Percentiles rank a stretch among this genome's conserved stretches.
Conservation (phyloP, 2,888 invertebrate genomes). For the Iselma pallidipennis region DNA sequence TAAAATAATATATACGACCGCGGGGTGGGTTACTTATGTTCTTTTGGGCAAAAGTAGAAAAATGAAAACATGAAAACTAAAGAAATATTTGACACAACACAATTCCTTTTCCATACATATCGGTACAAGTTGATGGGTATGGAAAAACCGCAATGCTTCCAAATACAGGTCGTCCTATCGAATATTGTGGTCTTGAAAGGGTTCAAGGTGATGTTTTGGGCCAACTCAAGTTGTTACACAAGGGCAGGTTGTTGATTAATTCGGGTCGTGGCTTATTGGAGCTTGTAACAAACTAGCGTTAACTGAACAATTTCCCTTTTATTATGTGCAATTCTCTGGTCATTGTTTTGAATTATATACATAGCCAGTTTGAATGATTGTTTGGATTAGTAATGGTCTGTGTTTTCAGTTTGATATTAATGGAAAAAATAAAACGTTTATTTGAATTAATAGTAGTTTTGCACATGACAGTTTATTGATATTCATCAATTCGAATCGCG, state of each 20-base stretch:
- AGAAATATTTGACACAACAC: not conserved
- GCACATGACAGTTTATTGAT: too few species aligned
- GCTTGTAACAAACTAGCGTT: too few species aligned
- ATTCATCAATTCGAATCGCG: too few species aligned
- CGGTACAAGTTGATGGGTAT: not conserved
- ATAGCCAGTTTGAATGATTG: not conserved
- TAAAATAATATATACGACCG: conserved; percentile 1
- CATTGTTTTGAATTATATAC: not conserved
- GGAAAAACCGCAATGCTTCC: not conserved
- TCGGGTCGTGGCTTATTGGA: too few species aligned
- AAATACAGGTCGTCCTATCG: too few species aligned
- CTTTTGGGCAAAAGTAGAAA: not conserved
- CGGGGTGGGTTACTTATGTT: not conserved
- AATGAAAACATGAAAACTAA: not conserved
- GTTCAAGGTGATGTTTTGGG: not conserved
- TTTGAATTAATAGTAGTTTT: too few species aligned
- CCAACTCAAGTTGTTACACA: not conserved
- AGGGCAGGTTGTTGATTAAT: not conserved
- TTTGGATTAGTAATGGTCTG: not conserved
- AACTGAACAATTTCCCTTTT: not conserved
- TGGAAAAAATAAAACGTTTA: too few species aligned
- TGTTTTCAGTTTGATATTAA: not conserved
- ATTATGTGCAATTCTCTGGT: not conserved
- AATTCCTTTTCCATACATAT: not conserved
- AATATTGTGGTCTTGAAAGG: not conserved